Conservation (phyloP, 2,797 vertebrate species). For the Thalassophryne amazonica region DNA sequence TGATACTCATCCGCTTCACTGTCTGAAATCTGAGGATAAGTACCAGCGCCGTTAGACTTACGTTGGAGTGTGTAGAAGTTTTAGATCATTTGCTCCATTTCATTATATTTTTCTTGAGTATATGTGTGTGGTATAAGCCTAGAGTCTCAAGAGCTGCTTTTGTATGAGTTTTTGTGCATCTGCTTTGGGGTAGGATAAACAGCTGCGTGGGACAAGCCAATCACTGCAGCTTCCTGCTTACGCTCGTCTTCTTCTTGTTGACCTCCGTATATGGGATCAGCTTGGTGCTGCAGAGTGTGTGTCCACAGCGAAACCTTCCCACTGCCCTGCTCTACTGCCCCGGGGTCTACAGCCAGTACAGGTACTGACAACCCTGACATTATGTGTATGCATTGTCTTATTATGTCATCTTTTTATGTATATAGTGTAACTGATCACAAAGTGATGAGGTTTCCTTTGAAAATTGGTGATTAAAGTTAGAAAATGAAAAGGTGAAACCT, state of each 20-base stretch:
- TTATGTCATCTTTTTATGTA: too few species aligned
- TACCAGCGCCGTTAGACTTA: too few species aligned
- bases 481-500: too few species aligned
- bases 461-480: too few species aligned
- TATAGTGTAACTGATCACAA: too few species aligned
- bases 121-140: constrained; percentile 36
- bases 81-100: too few species aligned
- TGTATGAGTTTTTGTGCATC: constrained; percentile 37
- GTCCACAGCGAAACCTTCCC: constrained; percentile 79
- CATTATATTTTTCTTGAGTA: constrained; percentile 32
- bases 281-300: constrained; percentile 87
- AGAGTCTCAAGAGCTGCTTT: constrained; percentile 43
- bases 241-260: constrained; percentile 87
- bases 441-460: too few species aligned
- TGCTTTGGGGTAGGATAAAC: constrained; percentile 86
- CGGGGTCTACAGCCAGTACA: constrained; percentile 88
- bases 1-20: too few species aligned
- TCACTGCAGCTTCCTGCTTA: constrained; percentile 91
- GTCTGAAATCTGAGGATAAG: too few species aligned
- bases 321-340: constrained; percentile 92
- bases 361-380: constrained; percentile 72
- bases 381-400: too few species aligned
- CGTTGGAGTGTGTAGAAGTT: too few species aligned
- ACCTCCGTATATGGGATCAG: constrained; percentile 90
- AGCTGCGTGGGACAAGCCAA: constrained; percentile 95